A percentile compares a stretch with the other conserved stretches of the same genome.
These are phyloP conservation scores for Clarias batrachus DNA, from an alignment of 2,113 vertebrate genomes.

Conservation along the genomic window DNA sequence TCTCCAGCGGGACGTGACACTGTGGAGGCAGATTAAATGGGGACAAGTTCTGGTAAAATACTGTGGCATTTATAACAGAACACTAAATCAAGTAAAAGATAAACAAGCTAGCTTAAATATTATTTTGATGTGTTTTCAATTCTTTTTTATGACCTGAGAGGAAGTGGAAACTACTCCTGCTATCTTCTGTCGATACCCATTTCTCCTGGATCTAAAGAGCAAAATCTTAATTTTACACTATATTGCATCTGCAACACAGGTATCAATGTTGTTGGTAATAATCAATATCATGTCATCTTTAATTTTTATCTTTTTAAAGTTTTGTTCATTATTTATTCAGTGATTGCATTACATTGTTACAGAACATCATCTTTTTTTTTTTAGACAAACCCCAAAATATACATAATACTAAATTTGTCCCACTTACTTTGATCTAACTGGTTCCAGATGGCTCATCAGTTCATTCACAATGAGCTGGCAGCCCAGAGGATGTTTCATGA, in stretches of 20 bases:
- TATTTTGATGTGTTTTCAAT: not conserved
- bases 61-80: not conserved
- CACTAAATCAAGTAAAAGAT: not conserved
- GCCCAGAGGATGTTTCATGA: not conserved
- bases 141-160: slow-evolving; percentile 47
- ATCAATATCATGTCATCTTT: not conserved
- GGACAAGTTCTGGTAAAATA: slow-evolving; percentile 55
- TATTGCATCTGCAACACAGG: slow-evolving; percentile 33
- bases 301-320: not conserved
- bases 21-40: slow-evolving; percentile 45
- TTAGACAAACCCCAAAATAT: not conserved
- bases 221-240: slow-evolving; percentile 57
- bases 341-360: too few species aligned
- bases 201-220: slow-evolving; percentile 59
- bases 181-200: slow-evolving; percentile 70
- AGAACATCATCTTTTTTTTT: not conserved
- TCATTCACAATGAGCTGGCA: too few species aligned
- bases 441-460: not conserved
- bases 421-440: not conserved
- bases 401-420: not conserved
- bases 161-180: slow-evolving; percentile 44
- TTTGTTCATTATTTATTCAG: not conserved
- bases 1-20: fast-evolving
- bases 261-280: slow-evolving; percentile 39
- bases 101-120: not conserved